phyloP scores from a whole-genome alignment of 1,140 invertebrate genomes.

The Zeugodacus cucurbitae region DNA sequence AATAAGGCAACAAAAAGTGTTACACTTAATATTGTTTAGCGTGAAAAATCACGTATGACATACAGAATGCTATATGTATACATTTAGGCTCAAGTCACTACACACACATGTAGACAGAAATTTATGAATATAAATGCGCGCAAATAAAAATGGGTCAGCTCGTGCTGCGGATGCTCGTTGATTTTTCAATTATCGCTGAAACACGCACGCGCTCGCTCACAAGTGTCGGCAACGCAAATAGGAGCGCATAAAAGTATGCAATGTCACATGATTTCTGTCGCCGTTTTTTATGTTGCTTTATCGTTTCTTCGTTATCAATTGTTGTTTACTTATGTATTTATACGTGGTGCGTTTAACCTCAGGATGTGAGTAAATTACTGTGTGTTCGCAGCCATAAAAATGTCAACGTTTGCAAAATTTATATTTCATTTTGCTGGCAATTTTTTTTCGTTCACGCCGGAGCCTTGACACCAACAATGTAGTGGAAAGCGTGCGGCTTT shows the following conservation, averaged over 20 bases:
- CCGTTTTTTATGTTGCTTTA: not conserved
- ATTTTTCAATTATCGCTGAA: slow-evolving; percentile 23
- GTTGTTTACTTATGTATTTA: not conserved
- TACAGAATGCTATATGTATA: not conserved
- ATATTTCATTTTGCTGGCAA: not conserved
- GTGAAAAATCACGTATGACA: not conserved
- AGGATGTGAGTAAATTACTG: not conserved
- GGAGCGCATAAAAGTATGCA: not conserved
- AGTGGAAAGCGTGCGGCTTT: not conserved
- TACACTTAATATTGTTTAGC: not conserved
- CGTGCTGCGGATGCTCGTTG: not conserved
- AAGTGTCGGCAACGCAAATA: not conserved
- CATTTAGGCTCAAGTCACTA: not conserved
- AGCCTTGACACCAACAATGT: not conserved
- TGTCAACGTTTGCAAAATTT: not conserved
- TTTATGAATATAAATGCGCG: not conserved
- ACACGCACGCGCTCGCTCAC: not conserved
- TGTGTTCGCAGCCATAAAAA: not conserved
- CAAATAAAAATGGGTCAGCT: not conserved
- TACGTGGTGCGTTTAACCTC: too few relatives aligned
- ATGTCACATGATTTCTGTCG: not conserved
- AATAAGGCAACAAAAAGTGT: not conserved
- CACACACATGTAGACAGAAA: not conserved
- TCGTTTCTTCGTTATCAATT: not conserved
- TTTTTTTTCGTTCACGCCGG: not conserved